phyloP scores from a whole-genome alignment of 2,888 invertebrate genomes.

The Blastobasis adustella region DNA sequence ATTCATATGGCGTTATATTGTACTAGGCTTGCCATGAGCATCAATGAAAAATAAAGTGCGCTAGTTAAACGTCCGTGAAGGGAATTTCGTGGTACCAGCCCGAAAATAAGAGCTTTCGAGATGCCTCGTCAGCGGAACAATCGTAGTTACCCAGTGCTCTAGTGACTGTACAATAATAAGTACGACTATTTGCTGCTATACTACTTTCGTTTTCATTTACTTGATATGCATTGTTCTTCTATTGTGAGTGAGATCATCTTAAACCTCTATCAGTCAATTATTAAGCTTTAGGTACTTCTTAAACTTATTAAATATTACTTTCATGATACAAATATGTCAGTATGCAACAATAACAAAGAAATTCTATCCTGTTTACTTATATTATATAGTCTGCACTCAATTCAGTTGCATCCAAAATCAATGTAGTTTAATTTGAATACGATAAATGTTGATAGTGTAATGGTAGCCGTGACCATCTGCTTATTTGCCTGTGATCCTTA shows the following conservation, averaged over 20 bases:
- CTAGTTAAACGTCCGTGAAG: conserved; percentile 4
- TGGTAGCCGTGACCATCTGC: conserved; percentile 63
- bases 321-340: no score
- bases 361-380: no score
- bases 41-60: no score
- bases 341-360: no score
- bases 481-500: conserved; percentile 49
- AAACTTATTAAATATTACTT: no score
- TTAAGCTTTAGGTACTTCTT: no score
- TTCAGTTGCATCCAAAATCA: conserved; percentile 27
- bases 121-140: conserved; percentile 49
- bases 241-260: no score
- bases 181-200: conserved; percentile 46
- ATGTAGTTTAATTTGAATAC: conserved; percentile 58
- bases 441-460: conserved; percentile 68
- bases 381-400: conserved; percentile 2
- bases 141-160: conserved; percentile 57
- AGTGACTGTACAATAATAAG: conserved; percentile 62
- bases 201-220: conserved; percentile 57
- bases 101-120: conserved; percentile 33
- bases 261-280: no score
- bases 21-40: not conserved
- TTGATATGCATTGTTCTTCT: not conserved
- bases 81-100: conserved; percentile 17
- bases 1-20: not conserved